Conservation (phyloP, 2,888 invertebrate species). For the Pimpla rufipes region DNA sequence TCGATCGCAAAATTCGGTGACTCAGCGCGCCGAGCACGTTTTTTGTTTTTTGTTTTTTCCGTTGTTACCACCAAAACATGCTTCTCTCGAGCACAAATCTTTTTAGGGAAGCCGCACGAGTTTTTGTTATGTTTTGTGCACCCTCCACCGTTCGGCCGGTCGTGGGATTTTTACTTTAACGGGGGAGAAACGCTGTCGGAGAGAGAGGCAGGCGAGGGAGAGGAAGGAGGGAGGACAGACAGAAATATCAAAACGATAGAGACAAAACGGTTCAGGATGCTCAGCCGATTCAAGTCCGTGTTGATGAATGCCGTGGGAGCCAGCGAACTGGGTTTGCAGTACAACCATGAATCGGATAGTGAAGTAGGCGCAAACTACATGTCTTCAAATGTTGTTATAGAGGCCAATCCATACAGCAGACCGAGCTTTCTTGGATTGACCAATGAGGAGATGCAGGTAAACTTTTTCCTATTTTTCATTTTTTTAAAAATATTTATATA, state of each 20-base stretch:
- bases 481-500: slow-evolving; percentile 78
- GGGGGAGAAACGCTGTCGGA: background rate
- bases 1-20: background rate
- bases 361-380: slow-evolving; percentile 78
- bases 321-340: slow-evolving; percentile 82
- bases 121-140: slow-evolving; percentile 39
- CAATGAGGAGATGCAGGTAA: slow-evolving; percentile 82
- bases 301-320: slow-evolving; percentile 88
- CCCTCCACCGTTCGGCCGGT: background rate
- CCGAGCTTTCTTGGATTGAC: slow-evolving; percentile 83
- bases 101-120: slow-evolving; percentile 27
- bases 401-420: slow-evolving; percentile 83
- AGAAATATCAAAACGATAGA: slow-evolving; percentile 5
- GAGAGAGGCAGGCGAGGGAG: background rate
- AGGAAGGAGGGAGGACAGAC: background rate
- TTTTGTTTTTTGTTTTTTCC: background rate
- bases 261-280: slow-evolving; percentile 85
- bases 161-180: slow-evolving; percentile 40
- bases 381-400: slow-evolving; percentile 78
- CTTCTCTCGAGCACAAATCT: slow-evolving; percentile 11
- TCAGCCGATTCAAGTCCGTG: slow-evolving; percentile 88
- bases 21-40: background rate
- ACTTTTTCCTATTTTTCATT: background rate
- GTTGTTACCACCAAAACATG: slow-evolving; percentile 16
- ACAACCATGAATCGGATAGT: slow-evolving; percentile 79